Evolutionary conservation across 2,113 vertebrate species (phyloP), one percentile per base, ranked within the genome.

Genomic region (Talpa occidentalis): DNA sequence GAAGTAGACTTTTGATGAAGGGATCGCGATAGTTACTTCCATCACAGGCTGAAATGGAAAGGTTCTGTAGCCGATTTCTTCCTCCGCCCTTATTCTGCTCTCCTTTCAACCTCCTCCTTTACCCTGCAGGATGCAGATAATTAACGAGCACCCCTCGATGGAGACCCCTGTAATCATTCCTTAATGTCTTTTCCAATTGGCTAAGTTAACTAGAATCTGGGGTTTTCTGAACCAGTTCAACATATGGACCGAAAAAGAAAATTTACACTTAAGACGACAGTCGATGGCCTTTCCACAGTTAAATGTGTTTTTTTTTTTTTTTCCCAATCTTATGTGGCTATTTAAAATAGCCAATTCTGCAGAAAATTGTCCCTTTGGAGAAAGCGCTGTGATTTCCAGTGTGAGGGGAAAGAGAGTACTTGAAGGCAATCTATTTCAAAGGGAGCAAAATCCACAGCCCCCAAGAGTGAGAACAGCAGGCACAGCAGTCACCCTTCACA

Each of bases 201-300:
- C 69, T 24, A 49, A 88, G 77, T 88, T 85, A 95, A 95, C 60
- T 74, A 60, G 88, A 95, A 92, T 92, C 64, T 76, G 44, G 76
- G 5, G 42, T 93, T 92, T 94, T 88, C 49, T 88, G 94, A 92
- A 64, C 37, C 74, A 88, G 10, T 62, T 81, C 84, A 93, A 82
- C 56, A 81, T 12, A 93, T 28, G 11, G 59, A 72, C 60, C 35
- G 52, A 4, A 17, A 73, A 83, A 59, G 37, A 69, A 94, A 95
- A 62, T 32, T 49, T 79, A 70, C 62, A 37, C 37, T 59, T 47
- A 72, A 9, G 0, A 44, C 22, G 67, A 60, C 30, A 40, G 37
- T 28, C 0, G 1, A 84, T 70, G 74, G 37, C 80, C 84, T 92
- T 90, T 89, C 52, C 52, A 24, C 37, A 30, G 47, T 91, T 92